Evolutionary conservation across 2,888 invertebrate species (phyloP), one percentile per base, ranked within the genome.

Genomic region (Lycia hirtaria): DNA sequence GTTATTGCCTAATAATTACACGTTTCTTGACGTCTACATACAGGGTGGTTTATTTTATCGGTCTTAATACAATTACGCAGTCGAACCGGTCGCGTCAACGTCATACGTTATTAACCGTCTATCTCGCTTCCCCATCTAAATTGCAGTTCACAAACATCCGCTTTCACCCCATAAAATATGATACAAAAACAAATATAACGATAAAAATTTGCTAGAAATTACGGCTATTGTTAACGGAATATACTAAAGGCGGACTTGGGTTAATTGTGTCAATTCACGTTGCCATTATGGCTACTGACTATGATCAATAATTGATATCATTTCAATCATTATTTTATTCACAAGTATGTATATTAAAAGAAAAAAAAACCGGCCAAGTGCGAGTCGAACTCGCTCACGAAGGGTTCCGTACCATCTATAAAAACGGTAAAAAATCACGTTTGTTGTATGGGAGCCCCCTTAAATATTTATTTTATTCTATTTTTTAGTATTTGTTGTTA

Each of bases 121-220:
- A 89, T 89, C 89, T 72, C 72, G 72, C 76, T 79, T 78, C 79
- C 78, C 68, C 73, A 90, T 90, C 89, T 88, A 82, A 87, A 88
- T 88, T 88, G 87, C 87, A 86, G 83, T 80, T 78, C 77, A 78
- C 81, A 80, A 81, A 83, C 86, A 85, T 87, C 88, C 88, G 86
- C 80, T 83, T 81, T 79, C 83, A 80, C 79, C 74, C 67, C 73
- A 75, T 72, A 73, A 71, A 72, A 70, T 63, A 64, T 63, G 62
- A 67, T 60, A 61, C 62, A 68, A 69, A 71, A 70, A 64, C 62
- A 64, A 71, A 71, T 62, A 65, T 62, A 65, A 64, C 61, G 58
- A 62, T 64, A 43, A 51, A 50, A 40, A 40, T 54, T 53, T 45
- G 45, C 49, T 54, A 19, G 28, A 51, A 49, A 54, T 40, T 41